Evolutionary conservation across 1,140 invertebrate species (phyloP).

Genomic region (Oedothorax gibbosus): DNA sequence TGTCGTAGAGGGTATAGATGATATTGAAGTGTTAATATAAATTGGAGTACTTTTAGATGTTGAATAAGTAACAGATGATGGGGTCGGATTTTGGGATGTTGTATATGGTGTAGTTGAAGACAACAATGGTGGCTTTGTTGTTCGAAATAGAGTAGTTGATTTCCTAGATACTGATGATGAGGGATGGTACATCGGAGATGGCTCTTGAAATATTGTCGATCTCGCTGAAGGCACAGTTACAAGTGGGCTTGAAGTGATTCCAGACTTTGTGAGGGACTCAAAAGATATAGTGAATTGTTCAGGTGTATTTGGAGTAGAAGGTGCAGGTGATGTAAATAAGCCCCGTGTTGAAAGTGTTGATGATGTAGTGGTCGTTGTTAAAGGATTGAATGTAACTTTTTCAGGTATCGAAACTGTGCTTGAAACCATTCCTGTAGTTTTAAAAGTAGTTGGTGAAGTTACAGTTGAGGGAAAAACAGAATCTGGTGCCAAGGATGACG

Average conservation of each 20-base stretch:
- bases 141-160: neutral
- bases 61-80: neutral
- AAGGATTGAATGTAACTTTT: neutral
- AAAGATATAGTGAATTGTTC: slow-evolving; percentile 12
- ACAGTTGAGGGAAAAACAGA: neutral
- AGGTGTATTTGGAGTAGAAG: neutral
- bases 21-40: neutral
- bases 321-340: neutral
- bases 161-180: neutral
- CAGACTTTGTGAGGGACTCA: neutral
- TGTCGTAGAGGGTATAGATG: neutral
- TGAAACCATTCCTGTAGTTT: neutral
- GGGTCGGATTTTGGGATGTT: neutral
- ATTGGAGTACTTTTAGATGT: neutral
- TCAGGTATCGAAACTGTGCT: neutral
- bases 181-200: slow-evolving; percentile 2
- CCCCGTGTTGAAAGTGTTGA: neutral
- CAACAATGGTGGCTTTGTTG: neutral
- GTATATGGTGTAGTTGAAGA: neutral
- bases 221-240: neutral
- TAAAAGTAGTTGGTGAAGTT: neutral
- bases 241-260: neutral
- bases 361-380: neutral
- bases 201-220: neutral
- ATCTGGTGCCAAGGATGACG: neutral